Percentiles rank a stretch among this genome's conserved stretches.
Conservation (phyloP, 2,113 vertebrate genomes). For the Brachirus orientalis region DNA sequence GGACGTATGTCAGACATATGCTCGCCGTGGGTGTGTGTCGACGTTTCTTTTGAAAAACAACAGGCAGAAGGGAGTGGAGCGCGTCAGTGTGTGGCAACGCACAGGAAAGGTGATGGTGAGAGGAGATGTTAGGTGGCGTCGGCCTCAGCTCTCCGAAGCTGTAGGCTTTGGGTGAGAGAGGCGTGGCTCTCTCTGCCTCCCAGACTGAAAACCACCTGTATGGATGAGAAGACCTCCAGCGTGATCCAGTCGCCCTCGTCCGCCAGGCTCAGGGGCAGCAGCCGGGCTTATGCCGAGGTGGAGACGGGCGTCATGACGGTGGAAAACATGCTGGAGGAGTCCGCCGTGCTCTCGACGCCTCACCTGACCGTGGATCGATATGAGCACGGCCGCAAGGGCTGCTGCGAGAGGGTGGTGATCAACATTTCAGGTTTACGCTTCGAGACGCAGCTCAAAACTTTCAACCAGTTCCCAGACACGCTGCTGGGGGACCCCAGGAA, state of each 20-base stretch:
- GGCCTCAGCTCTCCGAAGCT: conserved; percentile 64
- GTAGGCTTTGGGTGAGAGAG: conserved; percentile 73
- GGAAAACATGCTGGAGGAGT: conserved; percentile 87
- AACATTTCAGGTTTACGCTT: conserved; percentile 98
- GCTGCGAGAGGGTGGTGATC: conserved; percentile 93
- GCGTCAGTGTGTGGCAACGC: conserved; percentile 54
- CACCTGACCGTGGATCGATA: conserved; percentile 79
- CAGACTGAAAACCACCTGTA: conserved; percentile 79
- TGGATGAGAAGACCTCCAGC: conserved; percentile 86
- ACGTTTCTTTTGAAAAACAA: conserved; percentile 60
- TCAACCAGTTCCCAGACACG: conserved; percentile 95
- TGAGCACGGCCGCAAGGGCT: conserved; percentile 78
- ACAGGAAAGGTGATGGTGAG: conserved; percentile 50
- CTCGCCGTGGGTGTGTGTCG: conserved; percentile 76
- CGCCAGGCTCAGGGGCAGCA: conserved; percentile 69
- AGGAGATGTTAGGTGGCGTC: conserved; percentile 48
- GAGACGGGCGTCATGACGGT: conserved; percentile 88
- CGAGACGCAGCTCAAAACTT: conserved; percentile 96
- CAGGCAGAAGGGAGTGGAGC: conserved; percentile 47
- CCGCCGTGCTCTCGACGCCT: conserved; percentile 72
- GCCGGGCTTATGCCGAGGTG: conserved; percentile 81
- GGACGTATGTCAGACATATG: conserved; percentile 78
- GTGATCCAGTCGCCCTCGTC: conserved; percentile 84
- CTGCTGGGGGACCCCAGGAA: conserved; percentile 94
- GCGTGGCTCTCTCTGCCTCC: conserved; percentile 74